These are phyloP conservation scores for Hesperophylax magnus DNA, from an alignment of 1,140 invertebrate species.

Conservation along the genomic window DNA sequence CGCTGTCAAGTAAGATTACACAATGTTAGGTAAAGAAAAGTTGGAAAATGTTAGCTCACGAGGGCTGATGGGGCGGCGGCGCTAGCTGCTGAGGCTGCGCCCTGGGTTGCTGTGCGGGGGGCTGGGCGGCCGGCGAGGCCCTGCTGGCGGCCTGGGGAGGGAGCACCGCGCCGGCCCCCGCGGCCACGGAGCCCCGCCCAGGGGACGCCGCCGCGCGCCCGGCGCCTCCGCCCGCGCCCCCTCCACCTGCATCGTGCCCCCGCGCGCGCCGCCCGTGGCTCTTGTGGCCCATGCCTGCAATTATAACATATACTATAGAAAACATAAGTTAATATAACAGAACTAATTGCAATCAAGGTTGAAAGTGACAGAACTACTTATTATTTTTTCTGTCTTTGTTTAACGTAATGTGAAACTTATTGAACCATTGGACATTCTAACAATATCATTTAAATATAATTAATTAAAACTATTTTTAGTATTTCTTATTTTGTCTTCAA, in stretches of 20 bases:
- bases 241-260: slow-evolving; percentile 51
- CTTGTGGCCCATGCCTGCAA: slow-evolving; percentile 4
- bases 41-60: slow-evolving; percentile 34
- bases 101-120: slow-evolving; percentile 14
- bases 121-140: slow-evolving; percentile 16
- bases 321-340: too few species aligned
- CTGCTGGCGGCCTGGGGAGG: slow-evolving; percentile 12
- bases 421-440: too few species aligned
- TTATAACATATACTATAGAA: background rate
- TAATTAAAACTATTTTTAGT: too few species aligned
- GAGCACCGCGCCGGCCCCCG: slow-evolving; percentile 45
- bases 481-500: too few species aligned
- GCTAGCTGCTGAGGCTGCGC: slow-evolving; percentile 51
- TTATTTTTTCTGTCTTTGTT: too few species aligned
- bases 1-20: background rate
- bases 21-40: background rate
- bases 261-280: background rate
- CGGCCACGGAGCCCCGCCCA: slow-evolving; percentile 54
- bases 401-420: too few species aligned
- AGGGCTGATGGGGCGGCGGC: slow-evolving; percentile 48
- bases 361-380: too few species aligned
- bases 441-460: too few species aligned
- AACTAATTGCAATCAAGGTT: too few species aligned
- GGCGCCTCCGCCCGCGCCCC: slow-evolving; percentile 59
- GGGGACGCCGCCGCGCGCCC: slow-evolving; percentile 58